Evolutionary conservation across 2,797 vertebrate genomes (phyloP), one percentile per base, ranked within the genome.

Genomic region (Paedocypris micromegethes): DNA sequence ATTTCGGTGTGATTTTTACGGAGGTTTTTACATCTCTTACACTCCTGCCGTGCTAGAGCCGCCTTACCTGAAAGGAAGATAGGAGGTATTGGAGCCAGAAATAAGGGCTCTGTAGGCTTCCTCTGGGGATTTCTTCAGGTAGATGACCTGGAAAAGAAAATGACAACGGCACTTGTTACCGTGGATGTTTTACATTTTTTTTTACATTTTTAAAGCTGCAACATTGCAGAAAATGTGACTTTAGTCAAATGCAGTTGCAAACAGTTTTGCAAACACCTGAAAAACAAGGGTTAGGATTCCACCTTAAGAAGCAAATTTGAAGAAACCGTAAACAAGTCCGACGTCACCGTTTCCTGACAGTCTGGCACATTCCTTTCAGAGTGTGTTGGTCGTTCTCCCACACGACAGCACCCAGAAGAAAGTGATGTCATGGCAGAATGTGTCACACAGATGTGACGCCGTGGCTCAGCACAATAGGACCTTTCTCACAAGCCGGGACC

Each of bases 121-220:
- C 82, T 98, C 95, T 68, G 96, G 94, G 4, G 93, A 93, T 83
- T 95, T 98, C 90, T 95, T 98, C 83, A 98, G 85, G 81, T 95
- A 97, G 81, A 97, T 93, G 60, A 98, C 93, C 96, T 98, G 80
- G 48, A 75, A 7, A 72, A 63, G 77, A 3, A 77, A 71, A 55
- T 51, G 68, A 8, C 5, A 43, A 66, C 9, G 44, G 4, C 4
- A 52, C 53, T n/a, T 8, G 2, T 23, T 23, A 23, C 23, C 23
- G 23, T 23, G 23, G 23, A 23, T 23, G 23, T 23, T 23, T 23
- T 23, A 23, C 23, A 23, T 23, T 1, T 23, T 23, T 23, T 1
- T 23, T 23, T 1, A 23, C 23, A 23, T 1, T 23, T 23, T 23
- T 23, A 23, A 23, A 23, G 23, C 23, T 23, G 23, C 23, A 23